Base-by-base conservation (phyloP, 2,888 invertebrate genomes). In the Hofmannophila pseudospretella region DNA sequence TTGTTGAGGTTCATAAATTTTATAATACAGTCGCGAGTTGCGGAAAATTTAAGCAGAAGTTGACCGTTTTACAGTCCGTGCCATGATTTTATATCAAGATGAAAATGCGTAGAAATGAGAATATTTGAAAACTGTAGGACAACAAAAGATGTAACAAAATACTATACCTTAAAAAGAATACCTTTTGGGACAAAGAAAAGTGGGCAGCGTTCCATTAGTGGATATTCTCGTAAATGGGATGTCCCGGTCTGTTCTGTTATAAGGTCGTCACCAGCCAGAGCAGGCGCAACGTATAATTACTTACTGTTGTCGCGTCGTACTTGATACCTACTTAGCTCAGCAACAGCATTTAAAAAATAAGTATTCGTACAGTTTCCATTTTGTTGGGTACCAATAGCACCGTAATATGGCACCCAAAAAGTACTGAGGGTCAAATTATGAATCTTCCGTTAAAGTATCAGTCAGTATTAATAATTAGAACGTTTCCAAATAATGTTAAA, bases 181-280 rank as follows among this genome's bases (percentile, higher is more conserved):
- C 20, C 20, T 32, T 20, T 8, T 10, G 20, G 20, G 2, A 32
- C 19, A 32, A 20, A 32, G 20, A 19, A 32, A 32, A 20, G 10
- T 19, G 4, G 20, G 20, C 20, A 20, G 19, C 39, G 25, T 32
- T 32, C 39, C 39, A 39, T 39, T 39, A 39, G 36, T 22, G 29
- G 32, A 23, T 39, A 39, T 36, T 39, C 36, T 29, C 16, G 36
- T 39, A 36, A 39, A 36, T 32, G 29, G 32, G 16, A 25, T 36
- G 39, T 31, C 29, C 32, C 13, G 33, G 19, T 36, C 32, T 25
- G 32, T 32, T 36, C 32, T 25, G 32, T 32, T 23, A 32, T 32
- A 30, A 28, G 32, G 36, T 33, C 23, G 39, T 33, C 33, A 16
- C 20, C 9, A 28, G 27, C 9, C 22, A 26, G 22, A 12, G 26